A percentile compares a stretch with the other conserved stretches of the same genome.
Evolutionary conservation across 1,140 invertebrate species (phyloP).

Genomic region (Drosophila leontia): DNA sequence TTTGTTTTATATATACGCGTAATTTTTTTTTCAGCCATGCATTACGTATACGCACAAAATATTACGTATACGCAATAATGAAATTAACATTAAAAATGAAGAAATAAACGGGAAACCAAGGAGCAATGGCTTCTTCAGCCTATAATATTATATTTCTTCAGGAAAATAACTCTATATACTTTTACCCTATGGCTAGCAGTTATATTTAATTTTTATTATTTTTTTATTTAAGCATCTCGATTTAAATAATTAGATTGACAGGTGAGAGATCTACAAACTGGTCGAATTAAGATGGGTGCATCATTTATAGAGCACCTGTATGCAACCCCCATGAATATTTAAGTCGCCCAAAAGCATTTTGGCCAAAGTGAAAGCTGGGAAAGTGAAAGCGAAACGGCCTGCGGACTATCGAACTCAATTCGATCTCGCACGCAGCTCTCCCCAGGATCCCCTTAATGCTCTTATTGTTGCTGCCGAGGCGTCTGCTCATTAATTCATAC

Average conservation of each 20-base stretch:
- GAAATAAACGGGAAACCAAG: too few relatives aligned
- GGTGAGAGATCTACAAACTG: slow-evolving; percentile 4
- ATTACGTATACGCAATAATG: too few relatives aligned
- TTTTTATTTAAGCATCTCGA: neutral
- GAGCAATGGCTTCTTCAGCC: too few relatives aligned
- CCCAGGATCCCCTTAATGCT: slow-evolving; percentile 25
- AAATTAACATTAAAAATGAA: too few relatives aligned
- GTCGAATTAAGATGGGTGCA: slow-evolving; percentile 13
- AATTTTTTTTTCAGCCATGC: too few relatives aligned
- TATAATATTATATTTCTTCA: too few relatives aligned
- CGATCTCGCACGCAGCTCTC: neutral
- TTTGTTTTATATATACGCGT: neutral
- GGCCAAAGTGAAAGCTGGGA: slow-evolving; percentile 62
- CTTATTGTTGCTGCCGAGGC: slow-evolving; percentile 43
- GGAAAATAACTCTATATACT: too few relatives aligned
- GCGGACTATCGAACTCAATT: slow-evolving; percentile 71
- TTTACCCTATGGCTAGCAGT: too few relatives aligned
- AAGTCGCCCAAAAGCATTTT: slow-evolving; percentile 45
- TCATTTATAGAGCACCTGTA: slow-evolving; percentile 6
- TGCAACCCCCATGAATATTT: slow-evolving; percentile 71
- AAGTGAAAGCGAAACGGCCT: slow-evolving; percentile 64
- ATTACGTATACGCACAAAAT: too few relatives aligned
- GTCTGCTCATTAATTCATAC: slow-evolving; percentile 78
- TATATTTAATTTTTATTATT: too few relatives aligned
- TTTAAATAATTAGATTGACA: neutral